Conservation (phyloP, 1,140 invertebrate species). For the Heterodera carotae region DNA sequence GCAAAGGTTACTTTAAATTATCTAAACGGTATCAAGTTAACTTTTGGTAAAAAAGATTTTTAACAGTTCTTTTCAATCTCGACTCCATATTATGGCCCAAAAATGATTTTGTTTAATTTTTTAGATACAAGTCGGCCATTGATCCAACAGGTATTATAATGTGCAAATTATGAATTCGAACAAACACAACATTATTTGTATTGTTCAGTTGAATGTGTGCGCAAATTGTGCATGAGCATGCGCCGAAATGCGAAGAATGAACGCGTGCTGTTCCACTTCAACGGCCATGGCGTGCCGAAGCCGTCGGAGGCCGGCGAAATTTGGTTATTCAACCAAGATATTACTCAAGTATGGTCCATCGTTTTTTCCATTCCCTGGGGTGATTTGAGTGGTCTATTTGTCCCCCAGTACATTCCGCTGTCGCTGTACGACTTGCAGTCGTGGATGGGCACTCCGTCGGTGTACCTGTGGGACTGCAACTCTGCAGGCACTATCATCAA, state of each 20-base stretch:
- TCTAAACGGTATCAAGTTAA: no score
- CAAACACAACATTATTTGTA: no score
- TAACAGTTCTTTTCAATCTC: no score
- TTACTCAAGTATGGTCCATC: slow-evolving; percentile 29
- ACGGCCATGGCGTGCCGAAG: slow-evolving; percentile 95
- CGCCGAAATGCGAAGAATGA: slow-evolving; percentile 98
- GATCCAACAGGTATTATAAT: slow-evolving; percentile 86
- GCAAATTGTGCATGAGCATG: slow-evolving; percentile 90
- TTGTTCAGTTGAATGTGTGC: slow-evolving; percentile 85
- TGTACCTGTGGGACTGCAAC: slow-evolving; percentile 98
- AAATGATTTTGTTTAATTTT: slow-evolving; percentile 20
- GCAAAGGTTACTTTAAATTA: no score
- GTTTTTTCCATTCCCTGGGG: slow-evolving; percentile 15
- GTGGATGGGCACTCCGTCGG: slow-evolving; percentile 97
- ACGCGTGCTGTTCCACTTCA: slow-evolving; percentile 97
- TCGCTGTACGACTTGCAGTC: slow-evolving; percentile 96
- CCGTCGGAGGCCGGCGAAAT: slow-evolving; percentile 98
- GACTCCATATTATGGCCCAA: no score
- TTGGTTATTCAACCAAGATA: slow-evolving; percentile 96
- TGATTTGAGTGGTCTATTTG: slow-evolving; percentile 30
- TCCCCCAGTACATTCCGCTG: slow-evolving; percentile 95
- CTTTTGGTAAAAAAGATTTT: no score
- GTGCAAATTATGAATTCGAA: no score
- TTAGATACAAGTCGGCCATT: slow-evolving; percentile 86
- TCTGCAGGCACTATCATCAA: slow-evolving; percentile 83